Percentiles rank a stretch among this genome's conserved stretches.
phyloP scores from a whole-genome alignment of 2,888 invertebrate genomes.

The Eulithis prunata region DNA sequence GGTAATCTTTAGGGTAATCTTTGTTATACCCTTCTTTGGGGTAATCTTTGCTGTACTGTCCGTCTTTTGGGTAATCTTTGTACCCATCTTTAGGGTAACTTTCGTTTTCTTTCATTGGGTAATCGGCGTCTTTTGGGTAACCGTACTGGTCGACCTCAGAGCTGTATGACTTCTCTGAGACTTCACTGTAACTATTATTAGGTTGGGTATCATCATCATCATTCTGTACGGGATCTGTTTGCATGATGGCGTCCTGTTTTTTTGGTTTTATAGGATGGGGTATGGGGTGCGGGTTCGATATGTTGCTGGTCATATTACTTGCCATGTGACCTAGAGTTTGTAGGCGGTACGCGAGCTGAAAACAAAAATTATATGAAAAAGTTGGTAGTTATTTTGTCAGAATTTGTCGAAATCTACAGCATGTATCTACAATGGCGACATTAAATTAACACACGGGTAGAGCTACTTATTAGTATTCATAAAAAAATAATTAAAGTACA shows the following conservation, averaged over 20 bases:
- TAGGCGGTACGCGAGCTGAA: conserved; percentile 68
- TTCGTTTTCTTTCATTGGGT: conserved; percentile 24
- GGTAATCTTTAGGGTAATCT: conserved; percentile 15
- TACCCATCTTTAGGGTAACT: conserved; percentile 11
- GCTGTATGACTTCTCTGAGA: conserved; percentile 47
- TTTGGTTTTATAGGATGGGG: conserved; percentile 54
- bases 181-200: conserved; percentile 63
- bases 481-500: too few species aligned
- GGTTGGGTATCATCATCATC: conserved; percentile 68
- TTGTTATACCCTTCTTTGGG: conserved; percentile 6
- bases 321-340: conserved; percentile 61
- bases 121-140: conserved; percentile 25
- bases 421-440: too few species aligned
- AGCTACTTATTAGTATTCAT: too few species aligned
- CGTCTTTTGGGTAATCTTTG: conserved; percentile 6
- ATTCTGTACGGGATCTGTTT: conserved; percentile 70
- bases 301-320: conserved; percentile 53
- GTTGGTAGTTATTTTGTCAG: too few species aligned
- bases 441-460: too few species aligned
- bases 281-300: conserved; percentile 47
- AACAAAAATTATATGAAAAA: background rate
- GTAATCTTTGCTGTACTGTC: conserved; percentile 15
- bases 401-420: too few species aligned
- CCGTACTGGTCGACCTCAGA: conserved; percentile 40
- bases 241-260: conserved; percentile 79